These are phyloP conservation scores for Trichopria drosophilae DNA, from an alignment of 2,888 invertebrate species.

Conservation along the genomic window DNA sequence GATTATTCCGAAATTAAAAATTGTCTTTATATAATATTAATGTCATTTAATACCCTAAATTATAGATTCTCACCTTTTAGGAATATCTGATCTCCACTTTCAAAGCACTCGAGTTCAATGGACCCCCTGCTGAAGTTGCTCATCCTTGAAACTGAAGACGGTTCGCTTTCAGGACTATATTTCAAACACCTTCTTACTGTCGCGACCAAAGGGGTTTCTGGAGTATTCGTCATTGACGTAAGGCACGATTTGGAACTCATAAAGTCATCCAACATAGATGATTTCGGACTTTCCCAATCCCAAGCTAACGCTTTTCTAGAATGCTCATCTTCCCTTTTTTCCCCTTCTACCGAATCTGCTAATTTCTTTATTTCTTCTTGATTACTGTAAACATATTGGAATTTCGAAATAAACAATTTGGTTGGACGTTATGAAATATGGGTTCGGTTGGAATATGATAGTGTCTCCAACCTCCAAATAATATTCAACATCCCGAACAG, in stretches of 20 bases:
- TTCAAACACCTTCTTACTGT: constrained; percentile 55
- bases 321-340: constrained; percentile 20
- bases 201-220: constrained; percentile 53
- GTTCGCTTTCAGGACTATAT: constrained; percentile 50
- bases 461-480: too few relatives aligned
- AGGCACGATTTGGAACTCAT: constrained; percentile 51
- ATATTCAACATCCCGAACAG: too few relatives aligned
- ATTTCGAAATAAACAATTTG: too few relatives aligned
- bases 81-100: constrained; percentile 65
- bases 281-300: constrained; percentile 53
- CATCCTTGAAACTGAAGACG: constrained; percentile 3
- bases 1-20: constrained; percentile 3
- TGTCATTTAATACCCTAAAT: not conserved
- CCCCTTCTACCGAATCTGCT: constrained; percentile 5
- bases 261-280: constrained; percentile 50
- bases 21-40: not conserved
- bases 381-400: too few relatives aligned
- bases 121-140: constrained; percentile 59
- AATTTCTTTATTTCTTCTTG: too few relatives aligned
- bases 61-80: constrained; percentile 68
- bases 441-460: too few relatives aligned
- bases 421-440: too few relatives aligned
- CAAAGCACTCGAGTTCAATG: constrained; percentile 67
- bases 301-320: too few relatives aligned
- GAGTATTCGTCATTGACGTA: constrained; percentile 48